Percentiles rank a stretch among this genome's conserved stretches.
Evolutionary conservation across 2,888 invertebrate genomes (phyloP).

Genomic region (Cylloceria caligata): DNA sequence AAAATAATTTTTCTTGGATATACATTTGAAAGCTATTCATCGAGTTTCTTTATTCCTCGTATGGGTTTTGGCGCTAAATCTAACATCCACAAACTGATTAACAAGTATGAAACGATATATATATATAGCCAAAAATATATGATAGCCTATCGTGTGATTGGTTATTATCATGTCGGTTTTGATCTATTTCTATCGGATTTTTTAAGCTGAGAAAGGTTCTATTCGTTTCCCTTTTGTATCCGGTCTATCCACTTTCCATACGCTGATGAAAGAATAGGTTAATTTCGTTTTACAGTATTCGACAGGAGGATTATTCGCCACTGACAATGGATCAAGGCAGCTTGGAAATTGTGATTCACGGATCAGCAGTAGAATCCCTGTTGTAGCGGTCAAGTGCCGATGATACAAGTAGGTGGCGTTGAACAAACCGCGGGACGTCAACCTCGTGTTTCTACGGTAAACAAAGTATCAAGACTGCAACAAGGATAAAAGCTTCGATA

Average conservation of each 20-base stretch:
- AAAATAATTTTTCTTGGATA: too few relatives aligned
- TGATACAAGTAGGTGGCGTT: neutral
- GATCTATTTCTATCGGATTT: too few relatives aligned
- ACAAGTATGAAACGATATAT: too few relatives aligned
- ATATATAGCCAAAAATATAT: too few relatives aligned
- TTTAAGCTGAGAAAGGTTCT: too few relatives aligned
- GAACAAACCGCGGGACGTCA: neutral
- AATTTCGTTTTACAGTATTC: neutral
- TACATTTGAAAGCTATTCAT: too few relatives aligned
- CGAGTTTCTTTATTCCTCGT: too few relatives aligned
- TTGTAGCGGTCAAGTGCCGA: conserved; percentile 1
- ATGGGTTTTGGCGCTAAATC: too few relatives aligned
- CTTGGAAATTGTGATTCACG: neutral
- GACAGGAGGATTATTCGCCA: neutral
- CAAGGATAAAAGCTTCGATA: neutral
- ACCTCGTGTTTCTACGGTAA: conserved; percentile 15
- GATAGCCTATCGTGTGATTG: too few relatives aligned
- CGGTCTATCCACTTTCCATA: neutral
- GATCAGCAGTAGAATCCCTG: neutral
- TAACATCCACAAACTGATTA: too few relatives aligned
- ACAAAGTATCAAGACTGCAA: neutral
- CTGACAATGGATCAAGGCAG: neutral
- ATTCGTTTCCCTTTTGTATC: neutral
- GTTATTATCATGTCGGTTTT: too few relatives aligned
- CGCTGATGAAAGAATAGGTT: neutral